Evolutionary conservation across 2,113 vertebrate species (phyloP).

Genomic region (Eretmodus cyanostictus): DNA sequence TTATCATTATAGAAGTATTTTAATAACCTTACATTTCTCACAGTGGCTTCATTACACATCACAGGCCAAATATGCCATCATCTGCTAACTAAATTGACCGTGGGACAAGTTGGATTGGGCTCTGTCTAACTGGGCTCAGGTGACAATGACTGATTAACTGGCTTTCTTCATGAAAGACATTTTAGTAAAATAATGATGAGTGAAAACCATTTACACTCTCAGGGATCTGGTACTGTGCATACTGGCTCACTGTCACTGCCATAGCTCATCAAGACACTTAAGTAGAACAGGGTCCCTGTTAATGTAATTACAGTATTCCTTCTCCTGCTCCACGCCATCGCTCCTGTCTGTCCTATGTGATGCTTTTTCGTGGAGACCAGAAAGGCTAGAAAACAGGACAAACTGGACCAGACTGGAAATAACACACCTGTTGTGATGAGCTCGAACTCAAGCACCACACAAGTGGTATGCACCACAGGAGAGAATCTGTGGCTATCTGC

Average conservation of each 20-base stretch:
- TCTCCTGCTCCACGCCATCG: neutral
- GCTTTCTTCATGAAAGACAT: neutral
- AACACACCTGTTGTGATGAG: conserved; percentile 12
- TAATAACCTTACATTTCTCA: neutral
- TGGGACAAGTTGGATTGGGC: neutral
- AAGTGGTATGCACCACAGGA: neutral
- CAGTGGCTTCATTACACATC: neutral
- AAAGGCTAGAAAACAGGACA: neutral
- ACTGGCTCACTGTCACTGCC: neutral
- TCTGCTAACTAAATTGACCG: neutral
- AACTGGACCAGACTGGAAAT: neutral
- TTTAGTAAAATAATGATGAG: neutral
- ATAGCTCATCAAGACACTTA: neutral
- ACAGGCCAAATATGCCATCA: neutral
- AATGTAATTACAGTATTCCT: neutral
- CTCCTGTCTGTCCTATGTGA: neutral
- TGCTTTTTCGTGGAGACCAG: neutral
- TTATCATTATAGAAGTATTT: neutral
- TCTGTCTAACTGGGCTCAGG: neutral
- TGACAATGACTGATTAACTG: neutral
- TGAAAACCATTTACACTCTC: neutral
- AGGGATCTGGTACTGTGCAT: neutral
- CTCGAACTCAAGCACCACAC: neutral
- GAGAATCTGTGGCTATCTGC: neutral
- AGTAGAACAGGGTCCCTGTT: neutral